Percentiles rank a stretch among this genome's conserved stretches.
phyloP scores from a whole-genome alignment of 2,888 invertebrate genomes.

The Cepaea hortensis region DNA sequence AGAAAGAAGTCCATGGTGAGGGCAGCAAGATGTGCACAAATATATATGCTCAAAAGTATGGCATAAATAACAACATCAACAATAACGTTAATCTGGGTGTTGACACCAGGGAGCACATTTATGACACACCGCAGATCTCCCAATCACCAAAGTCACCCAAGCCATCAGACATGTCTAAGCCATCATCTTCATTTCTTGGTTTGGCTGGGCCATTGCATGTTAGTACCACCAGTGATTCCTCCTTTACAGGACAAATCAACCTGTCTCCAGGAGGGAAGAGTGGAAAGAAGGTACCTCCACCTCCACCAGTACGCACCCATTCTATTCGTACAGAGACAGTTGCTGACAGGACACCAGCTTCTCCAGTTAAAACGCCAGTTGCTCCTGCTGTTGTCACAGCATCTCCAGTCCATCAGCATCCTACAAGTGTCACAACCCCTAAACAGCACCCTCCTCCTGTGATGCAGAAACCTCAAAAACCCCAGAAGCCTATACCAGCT shows the following conservation, averaged over 20 bases:
- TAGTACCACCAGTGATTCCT: constrained; percentile 57
- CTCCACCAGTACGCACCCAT: constrained; percentile 78
- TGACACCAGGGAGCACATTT: constrained; percentile 62
- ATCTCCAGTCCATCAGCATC: constrained; percentile 41
- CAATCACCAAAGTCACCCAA: constrained; percentile 55
- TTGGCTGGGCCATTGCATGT: constrained; percentile 58
- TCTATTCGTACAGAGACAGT: constrained; percentile 71
- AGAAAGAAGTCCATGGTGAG: constrained; percentile 63
- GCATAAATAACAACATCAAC: background rate
- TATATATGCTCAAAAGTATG: constrained; percentile 43
- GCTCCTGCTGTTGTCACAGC: constrained; percentile 19
- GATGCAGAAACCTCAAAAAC: constrained; percentile 46
- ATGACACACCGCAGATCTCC: constrained; percentile 63
- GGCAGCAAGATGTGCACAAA: constrained; percentile 55
- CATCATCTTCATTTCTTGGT: constrained; percentile 42
- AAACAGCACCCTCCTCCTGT: constrained; percentile 49
- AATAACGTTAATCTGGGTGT: constrained; percentile 29
- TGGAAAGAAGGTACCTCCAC: constrained; percentile 76
- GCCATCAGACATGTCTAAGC: constrained; percentile 53
- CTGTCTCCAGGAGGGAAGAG: constrained; percentile 64
- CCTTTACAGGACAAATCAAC: constrained; percentile 48
- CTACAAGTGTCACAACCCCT: constrained; percentile 21
- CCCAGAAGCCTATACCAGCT: constrained; percentile 44
- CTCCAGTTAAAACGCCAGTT: constrained; percentile 21
- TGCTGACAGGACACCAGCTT: constrained; percentile 18